Conservation (phyloP, 1,140 invertebrate genomes). For the Gonatopus flavifemur region DNA sequence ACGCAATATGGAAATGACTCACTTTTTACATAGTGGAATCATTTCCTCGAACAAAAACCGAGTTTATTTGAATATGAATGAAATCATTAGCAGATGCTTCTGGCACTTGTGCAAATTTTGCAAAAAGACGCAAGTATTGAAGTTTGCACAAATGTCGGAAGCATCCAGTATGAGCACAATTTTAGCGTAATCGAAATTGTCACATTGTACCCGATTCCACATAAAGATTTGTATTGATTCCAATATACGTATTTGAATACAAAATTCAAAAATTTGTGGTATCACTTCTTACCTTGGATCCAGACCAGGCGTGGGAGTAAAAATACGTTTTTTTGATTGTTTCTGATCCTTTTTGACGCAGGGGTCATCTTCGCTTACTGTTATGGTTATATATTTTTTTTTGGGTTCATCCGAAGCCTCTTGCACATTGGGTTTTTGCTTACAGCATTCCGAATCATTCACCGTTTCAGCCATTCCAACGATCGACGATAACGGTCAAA, state of each 20-base stretch:
- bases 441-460: too few species aligned
- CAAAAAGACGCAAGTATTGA: too few species aligned
- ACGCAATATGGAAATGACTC: too few species aligned
- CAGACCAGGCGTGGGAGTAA: conserved; percentile 7
- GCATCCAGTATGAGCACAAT: too few species aligned
- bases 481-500: too few species aligned
- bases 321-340: not conserved
- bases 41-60: too few species aligned
- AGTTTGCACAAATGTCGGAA: too few species aligned
- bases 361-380: conserved; percentile 32
- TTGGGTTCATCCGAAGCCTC: not conserved
- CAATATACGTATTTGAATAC: not conserved
- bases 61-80: too few species aligned
- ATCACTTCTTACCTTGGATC: conserved; percentile 34
- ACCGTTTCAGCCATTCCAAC: too few species aligned
- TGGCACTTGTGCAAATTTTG: too few species aligned
- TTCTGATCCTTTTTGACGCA: conserved; percentile 8
- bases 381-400: conserved; percentile 21
- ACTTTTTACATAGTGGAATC: too few species aligned
- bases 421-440: too few species aligned
- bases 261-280: not conserved
- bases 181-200: not conserved
- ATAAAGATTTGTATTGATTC: not conserved
- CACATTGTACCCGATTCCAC: not conserved
- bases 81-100: not conserved